Evolutionary conservation across 2,113 vertebrate species (phyloP).

Genomic region (Ornithorhynchus anatinus): DNA sequence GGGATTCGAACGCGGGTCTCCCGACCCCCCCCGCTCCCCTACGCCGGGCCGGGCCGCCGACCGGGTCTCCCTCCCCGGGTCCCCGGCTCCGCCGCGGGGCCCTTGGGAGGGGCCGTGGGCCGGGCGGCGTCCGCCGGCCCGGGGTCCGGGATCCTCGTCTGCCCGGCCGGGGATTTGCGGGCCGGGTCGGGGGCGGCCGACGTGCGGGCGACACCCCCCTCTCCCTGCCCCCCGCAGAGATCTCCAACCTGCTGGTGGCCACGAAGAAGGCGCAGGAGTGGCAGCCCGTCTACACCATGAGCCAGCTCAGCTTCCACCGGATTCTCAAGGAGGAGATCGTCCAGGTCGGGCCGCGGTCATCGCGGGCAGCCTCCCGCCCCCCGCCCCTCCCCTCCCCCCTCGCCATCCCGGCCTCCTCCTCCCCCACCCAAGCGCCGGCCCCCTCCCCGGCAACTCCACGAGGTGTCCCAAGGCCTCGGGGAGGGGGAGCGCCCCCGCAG

Average conservation of each 20-base stretch:
- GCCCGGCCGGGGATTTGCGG: background rate
- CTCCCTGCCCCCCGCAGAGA: slow-evolving; percentile 78
- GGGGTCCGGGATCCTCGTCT: background rate
- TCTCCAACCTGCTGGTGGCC: slow-evolving; percentile 93
- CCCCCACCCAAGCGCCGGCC: background rate
- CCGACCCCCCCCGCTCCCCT: no score
- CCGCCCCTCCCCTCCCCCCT: no score
- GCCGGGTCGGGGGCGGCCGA: background rate
- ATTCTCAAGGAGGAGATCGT: slow-evolving; percentile 92
- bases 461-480: background rate
- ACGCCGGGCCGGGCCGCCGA: no score
- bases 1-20: background rate
- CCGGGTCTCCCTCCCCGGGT: no score
- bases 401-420: background rate
- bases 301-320: slow-evolving; percentile 89
- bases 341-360: slow-evolving; percentile 80
- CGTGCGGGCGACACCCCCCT: background rate
- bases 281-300: slow-evolving; percentile 70
- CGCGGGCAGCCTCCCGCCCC: background rate
- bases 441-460: background rate
- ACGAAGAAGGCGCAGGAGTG: slow-evolving; percentile 84
- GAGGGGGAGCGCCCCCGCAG: background rate
- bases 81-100: no score
- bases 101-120: no score
- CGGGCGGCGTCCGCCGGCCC: no score